Percentiles rank a stretch among this genome's conserved stretches.
phyloP scores from a whole-genome alignment of 2,797 vertebrate genomes.

The Crax fasciolata region DNA sequence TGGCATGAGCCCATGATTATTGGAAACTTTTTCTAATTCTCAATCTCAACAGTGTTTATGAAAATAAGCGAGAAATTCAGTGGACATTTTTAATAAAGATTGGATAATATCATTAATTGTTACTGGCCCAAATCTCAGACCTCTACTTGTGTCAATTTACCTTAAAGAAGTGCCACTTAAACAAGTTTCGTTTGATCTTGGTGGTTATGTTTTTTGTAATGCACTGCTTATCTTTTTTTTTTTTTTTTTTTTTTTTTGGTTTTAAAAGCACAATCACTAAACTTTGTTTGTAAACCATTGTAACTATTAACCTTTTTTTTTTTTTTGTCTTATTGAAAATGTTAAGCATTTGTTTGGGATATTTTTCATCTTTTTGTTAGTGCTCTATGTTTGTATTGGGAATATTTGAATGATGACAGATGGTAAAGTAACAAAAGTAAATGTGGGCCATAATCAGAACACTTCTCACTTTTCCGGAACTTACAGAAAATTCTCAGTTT shows the following conservation, averaged over 20 bases:
- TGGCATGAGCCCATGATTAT: conserved; percentile 67
- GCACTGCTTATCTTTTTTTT: conserved; percentile 94
- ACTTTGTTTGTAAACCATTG: conserved; percentile 99
- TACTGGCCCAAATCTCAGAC: conserved; percentile 85
- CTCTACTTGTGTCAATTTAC: conserved; percentile 92
- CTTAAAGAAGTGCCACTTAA: conserved; percentile 95
- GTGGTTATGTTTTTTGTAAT: conserved; percentile 90
- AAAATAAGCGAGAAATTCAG: conserved; percentile 72
- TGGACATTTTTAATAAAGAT: conserved; percentile 82
- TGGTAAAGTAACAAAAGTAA: conserved; percentile 77
- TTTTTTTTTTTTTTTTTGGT: conserved; percentile 90
- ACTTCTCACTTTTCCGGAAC: conserved; percentile 77
- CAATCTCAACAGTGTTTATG: conserved; percentile 69
- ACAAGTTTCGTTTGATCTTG: conserved; percentile 86
- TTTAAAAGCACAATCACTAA: conserved; percentile 99
- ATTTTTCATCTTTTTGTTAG: conserved; percentile 89
- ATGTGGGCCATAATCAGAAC: conserved; percentile 77
- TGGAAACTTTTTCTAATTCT: conserved; percentile 81
- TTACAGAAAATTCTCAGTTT: conserved; percentile 75
- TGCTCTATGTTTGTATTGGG: conserved; percentile 92
- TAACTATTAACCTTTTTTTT: conserved; percentile 99
- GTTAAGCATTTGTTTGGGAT: conserved; percentile 87
- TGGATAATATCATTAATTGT: conserved; percentile 76
- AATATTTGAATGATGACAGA: conserved; percentile 88
- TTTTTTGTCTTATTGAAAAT: conserved; percentile 90